A percentile compares a stretch with the other conserved stretches of the same genome.
These are phyloP conservation scores for Phacellophora camtschatica DNA, from an alignment of 30 jellyfish, hydroid and myxozoan species.

Conservation along the genomic window DNA sequence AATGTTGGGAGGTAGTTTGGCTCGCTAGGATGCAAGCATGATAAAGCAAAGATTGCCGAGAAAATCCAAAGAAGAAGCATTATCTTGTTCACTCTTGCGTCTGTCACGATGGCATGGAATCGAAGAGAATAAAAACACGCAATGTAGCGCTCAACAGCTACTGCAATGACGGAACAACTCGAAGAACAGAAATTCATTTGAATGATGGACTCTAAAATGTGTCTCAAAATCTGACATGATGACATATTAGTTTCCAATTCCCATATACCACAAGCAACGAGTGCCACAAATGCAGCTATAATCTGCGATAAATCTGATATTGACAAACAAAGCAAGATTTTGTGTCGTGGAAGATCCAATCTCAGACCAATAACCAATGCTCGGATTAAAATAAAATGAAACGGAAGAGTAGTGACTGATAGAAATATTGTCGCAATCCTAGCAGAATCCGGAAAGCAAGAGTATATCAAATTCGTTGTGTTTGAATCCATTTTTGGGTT, in stretches of 20 bases:
- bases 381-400: neutral
- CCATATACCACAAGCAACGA: no score
- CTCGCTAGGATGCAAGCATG: neutral
- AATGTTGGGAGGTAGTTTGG: no score
- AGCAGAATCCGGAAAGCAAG: no score
- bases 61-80: neutral
- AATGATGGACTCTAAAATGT: neutral
- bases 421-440: no score
- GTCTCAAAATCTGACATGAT: neutral
- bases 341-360: neutral
- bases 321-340: neutral
- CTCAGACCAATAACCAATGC: neutral
- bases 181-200: neutral
- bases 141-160: neutral
- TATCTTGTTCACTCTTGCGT: neutral
- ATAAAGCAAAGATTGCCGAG: neutral
- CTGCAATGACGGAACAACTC: neutral
- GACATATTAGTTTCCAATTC: no score
- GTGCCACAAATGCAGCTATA: neutral
- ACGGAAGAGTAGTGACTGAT: no score
- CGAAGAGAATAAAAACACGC: neutral
- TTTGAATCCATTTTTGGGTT: no score
- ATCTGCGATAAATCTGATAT: neutral
- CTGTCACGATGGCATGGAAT: neutral
- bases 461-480: no score